Evolutionary conservation across 2,797 vertebrate species (phyloP).

Genomic region (Orientallactaga sibirica): DNA sequence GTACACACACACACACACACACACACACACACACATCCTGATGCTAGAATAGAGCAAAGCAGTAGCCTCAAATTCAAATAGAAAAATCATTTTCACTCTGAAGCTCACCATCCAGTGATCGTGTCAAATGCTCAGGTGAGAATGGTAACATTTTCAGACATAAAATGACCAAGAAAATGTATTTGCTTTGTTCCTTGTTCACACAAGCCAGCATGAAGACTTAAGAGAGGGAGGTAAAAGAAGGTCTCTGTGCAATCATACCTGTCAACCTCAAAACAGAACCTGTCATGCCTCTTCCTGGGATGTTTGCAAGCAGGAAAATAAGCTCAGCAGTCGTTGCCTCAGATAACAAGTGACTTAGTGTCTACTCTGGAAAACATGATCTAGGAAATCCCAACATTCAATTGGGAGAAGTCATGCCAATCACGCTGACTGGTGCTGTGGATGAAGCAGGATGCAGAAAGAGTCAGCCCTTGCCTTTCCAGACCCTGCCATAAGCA

Average conservation of each 20-base stretch:
- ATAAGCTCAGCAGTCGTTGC: neutral
- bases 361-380: neutral
- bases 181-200: constrained; percentile 1
- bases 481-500: neutral
- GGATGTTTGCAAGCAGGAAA: neutral
- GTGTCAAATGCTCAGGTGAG: neutral
- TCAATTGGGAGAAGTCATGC: neutral
- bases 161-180: neutral
- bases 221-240: neutral
- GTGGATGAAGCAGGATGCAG: neutral
- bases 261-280: neutral
- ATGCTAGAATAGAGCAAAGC: neutral
- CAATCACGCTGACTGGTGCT: neutral
- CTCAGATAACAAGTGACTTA: neutral
- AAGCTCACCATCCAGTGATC: neutral
- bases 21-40: neutral
- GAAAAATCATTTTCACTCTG: neutral
- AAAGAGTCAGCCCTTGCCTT: neutral
- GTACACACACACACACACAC: neutral
- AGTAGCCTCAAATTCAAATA: neutral
- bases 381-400: neutral
- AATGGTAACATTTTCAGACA: constrained; percentile 17
- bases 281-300: neutral
- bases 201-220: neutral
- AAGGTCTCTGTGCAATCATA: neutral